These are phyloP conservation scores for Crocodylus rhombifer DNA, from an alignment of 2,797 vertebrate genomes.

Conservation along the genomic window DNA sequence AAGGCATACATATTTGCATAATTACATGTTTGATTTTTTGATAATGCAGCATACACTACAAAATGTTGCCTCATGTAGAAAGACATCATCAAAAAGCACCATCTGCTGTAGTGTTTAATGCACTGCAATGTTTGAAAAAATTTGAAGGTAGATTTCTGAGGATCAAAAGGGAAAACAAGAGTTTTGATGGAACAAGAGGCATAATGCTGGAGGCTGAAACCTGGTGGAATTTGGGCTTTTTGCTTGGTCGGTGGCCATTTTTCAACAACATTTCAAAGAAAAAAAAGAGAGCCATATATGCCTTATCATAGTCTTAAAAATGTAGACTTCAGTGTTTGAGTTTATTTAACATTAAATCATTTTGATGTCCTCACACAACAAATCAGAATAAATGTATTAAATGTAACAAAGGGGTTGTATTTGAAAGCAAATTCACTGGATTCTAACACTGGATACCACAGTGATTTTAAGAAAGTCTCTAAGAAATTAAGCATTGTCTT, in stretches of 20 bases:
- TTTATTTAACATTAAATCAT: slow-evolving; percentile 22
- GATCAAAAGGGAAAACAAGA: slow-evolving; percentile 75
- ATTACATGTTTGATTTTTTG: slow-evolving; percentile 91
- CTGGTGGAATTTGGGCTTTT: background rate
- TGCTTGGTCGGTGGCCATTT: slow-evolving; percentile 30
- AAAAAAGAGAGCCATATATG: slow-evolving; percentile 42
- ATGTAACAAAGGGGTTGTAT: background rate
- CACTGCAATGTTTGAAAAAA: slow-evolving; percentile 81
- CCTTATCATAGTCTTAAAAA: slow-evolving; percentile 8
- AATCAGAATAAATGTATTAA: background rate
- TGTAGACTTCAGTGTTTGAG: background rate
- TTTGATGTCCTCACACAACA: slow-evolving; percentile 11
- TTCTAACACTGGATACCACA: slow-evolving; percentile 16
- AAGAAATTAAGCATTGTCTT: background rate
- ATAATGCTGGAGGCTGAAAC: slow-evolving; percentile 24
- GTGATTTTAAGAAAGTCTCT: slow-evolving; percentile 12
- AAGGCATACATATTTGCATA: slow-evolving; percentile 91
- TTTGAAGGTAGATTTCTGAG: slow-evolving; percentile 73
- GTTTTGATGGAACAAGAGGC: slow-evolving; percentile 66
- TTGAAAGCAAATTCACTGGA: slow-evolving; percentile 41
- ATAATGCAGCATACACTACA: slow-evolving; percentile 85
- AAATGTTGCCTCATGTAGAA: slow-evolving; percentile 82
- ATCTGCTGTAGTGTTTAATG: slow-evolving; percentile 85
- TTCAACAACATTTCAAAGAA: slow-evolving; percentile 33
- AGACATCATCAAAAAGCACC: slow-evolving; percentile 86